Conservation (phyloP, 2,113 vertebrate genomes). For the Aplodontia rufa region DNA sequence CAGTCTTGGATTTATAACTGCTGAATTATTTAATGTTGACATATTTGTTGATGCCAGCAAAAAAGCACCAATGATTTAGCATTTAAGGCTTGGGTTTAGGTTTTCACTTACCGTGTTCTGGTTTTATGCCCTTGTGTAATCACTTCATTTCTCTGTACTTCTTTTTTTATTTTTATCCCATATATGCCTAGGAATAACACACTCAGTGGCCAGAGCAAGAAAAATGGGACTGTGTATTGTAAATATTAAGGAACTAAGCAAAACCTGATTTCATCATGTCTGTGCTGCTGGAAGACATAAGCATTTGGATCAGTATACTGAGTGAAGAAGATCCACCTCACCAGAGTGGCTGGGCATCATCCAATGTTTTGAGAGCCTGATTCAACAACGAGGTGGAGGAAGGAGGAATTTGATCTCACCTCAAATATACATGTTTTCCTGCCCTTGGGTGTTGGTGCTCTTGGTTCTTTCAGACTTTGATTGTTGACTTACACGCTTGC, state of each 20-base stretch:
- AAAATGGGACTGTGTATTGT: background rate
- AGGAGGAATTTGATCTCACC: too few relatives aligned
- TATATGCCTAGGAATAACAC: background rate
- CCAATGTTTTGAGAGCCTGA: background rate
- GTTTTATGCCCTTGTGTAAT: background rate
- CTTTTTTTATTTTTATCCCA: background rate
- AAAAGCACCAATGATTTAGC: background rate
- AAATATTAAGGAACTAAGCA: too few relatives aligned
- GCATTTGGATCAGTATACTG: too few relatives aligned
- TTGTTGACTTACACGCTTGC: too few relatives aligned
- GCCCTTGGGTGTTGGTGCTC: too few relatives aligned
- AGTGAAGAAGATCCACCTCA: too few relatives aligned
- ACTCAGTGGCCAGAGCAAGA: background rate
- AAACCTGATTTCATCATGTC: too few relatives aligned
- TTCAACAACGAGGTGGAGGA: background rate
- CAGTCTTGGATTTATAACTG: background rate
- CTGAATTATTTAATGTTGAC: background rate
- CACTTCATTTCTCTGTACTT: background rate
- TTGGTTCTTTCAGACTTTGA: background rate
- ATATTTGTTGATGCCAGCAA: too few relatives aligned
- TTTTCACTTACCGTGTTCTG: background rate
- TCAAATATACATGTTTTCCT: background rate
- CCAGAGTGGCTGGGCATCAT: too few relatives aligned
- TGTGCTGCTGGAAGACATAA: background rate
- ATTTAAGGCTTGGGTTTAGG: background rate